Evolutionary conservation across 1,140 invertebrate genomes (phyloP), one percentile per base, ranked within the genome.

Genomic region (Solenopsis fugax): DNA sequence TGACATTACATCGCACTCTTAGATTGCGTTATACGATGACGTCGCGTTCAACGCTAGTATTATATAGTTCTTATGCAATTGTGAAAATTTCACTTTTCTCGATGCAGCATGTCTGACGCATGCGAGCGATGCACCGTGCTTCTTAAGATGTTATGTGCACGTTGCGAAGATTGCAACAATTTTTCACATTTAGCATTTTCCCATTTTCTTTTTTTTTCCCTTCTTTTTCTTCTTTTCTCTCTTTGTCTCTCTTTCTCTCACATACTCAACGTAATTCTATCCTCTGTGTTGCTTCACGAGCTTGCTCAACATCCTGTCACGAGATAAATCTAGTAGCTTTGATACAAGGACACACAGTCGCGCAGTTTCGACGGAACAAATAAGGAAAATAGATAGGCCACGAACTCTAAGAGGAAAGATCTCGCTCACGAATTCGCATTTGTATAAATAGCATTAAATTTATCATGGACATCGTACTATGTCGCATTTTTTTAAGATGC

Each of bases 41-140:
- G 58, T 62, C 34, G 75, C 45, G 87, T 91, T 89, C 86, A 91
- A 93, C 92, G 93, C 93, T 93, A 87, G 80, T 91, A 94, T 94
- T 94, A 93, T 93, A 90, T 89, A 52, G 72, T 78, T 41, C 29
- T 94, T 94, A 93, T 72, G 93, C 91, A 94, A 94, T 92, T 69
- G 84, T 71, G 88, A 90, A 92, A 94, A 93, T 94, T 94, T 94
- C 93, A 93, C 93, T 94, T 93, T 94, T 91, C 88, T 87, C 87
- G 85, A 85, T 92, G 89, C 85, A 89, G 91, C 90, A 86, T 62
- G 60, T 77, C 56, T 67, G 73, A 50, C 62, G 67, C 86, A 86
- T 72, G 82, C 82, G 86, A 65, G 81, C 71, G 52, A 24, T 2
- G 29, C 2, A 29, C 34, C 21, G 73, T 65, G 73, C 67, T 60